phyloP scores from a whole-genome alignment of 2,113 vertebrate species.

The Brachyhypopomus gauderio region DNA sequence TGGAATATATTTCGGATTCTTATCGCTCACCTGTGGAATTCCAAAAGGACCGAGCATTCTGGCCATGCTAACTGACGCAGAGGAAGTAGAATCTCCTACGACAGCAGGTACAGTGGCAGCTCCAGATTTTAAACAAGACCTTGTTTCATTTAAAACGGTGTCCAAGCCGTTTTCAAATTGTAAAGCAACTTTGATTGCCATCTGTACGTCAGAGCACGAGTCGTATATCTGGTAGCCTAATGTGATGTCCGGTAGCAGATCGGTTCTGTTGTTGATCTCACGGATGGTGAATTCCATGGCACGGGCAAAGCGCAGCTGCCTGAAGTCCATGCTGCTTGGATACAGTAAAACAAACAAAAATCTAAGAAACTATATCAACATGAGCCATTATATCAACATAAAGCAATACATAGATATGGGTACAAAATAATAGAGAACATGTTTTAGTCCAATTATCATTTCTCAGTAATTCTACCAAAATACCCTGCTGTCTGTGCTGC shows the following conservation, averaged over 20 bases:
- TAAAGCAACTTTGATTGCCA: conserved; percentile 58
- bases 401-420: too few species aligned
- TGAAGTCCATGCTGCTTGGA: conserved; percentile 55
- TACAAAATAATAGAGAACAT: too few species aligned
- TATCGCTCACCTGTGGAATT: conserved; percentile 36
- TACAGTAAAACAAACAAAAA: conserved; percentile 22
- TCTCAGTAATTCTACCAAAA: too few species aligned
- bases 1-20: not conserved
- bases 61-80: conserved; percentile 66
- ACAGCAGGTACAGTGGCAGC: conserved; percentile 50
- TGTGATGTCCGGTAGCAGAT: conserved; percentile 62
- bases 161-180: not conserved
- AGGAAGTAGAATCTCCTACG: conserved; percentile 68
- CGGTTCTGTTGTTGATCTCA: conserved; percentile 67
- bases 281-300: too few species aligned
- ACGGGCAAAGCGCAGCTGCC: too few species aligned
- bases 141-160: too few species aligned
- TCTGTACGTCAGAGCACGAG: conserved; percentile 58
- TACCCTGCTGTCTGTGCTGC: too few species aligned
- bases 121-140: conserved; percentile 17
- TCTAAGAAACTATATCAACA: not conserved
- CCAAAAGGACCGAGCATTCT: conserved; percentile 62
- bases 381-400: too few species aligned
- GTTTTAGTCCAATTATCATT: too few species aligned
- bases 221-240: conserved; percentile 71